phyloP scores from a whole-genome alignment of 2,888 invertebrate genomes.

The Dioctria linearis region DNA sequence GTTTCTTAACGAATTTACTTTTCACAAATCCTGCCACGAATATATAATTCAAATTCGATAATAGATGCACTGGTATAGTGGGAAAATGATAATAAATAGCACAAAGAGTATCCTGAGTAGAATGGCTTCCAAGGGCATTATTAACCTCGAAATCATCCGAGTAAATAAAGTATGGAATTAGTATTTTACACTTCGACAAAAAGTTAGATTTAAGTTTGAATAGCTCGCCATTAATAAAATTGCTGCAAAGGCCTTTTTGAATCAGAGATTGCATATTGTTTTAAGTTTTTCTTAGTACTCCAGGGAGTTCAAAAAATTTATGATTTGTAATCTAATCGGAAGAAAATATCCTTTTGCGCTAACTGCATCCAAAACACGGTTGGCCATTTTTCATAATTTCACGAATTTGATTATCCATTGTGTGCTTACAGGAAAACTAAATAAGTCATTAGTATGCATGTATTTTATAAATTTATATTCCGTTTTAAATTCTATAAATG shows the following conservation, averaged over 20 bases:
- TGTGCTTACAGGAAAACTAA: not conserved
- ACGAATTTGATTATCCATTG: constrained; percentile 11
- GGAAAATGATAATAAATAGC: too few species aligned
- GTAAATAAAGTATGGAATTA: too few species aligned
- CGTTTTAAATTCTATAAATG: not conserved
- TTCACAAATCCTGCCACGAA: too few species aligned
- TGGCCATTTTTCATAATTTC: not conserved
- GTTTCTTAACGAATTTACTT: too few species aligned
- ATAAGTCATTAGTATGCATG: not conserved
- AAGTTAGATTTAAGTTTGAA: not conserved
- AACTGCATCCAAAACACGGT: not conserved
- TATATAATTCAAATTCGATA: too few species aligned
- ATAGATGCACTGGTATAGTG: too few species aligned
- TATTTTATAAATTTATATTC: not conserved
- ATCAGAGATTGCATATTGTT: not conserved
- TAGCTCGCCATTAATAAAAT: not conserved
- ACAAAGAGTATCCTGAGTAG: too few species aligned
- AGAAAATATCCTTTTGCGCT: constrained; percentile 1
- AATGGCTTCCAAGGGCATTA: too few species aligned
- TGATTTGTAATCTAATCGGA: not conserved
- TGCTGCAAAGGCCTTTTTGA: not conserved
- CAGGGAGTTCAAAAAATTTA: constrained; percentile 15
- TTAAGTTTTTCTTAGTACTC: not conserved
- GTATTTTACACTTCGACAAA: too few species aligned
- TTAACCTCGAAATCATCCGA: too few species aligned